Base-by-base conservation (phyloP, 1,140 invertebrate species). In the Leptonema lineaticorne region DNA sequence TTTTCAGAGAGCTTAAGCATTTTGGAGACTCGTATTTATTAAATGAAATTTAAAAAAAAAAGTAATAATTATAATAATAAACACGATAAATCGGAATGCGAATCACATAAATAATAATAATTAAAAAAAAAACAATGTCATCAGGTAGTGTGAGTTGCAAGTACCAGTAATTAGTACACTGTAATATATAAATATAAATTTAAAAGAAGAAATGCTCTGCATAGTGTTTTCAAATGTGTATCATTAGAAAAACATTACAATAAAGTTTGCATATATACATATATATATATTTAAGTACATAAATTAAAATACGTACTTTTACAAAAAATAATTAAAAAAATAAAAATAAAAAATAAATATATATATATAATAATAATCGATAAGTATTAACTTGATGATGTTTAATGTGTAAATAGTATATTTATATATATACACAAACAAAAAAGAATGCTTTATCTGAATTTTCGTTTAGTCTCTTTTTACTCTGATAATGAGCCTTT, bases 11-110 rank as follows among this genome's bases (percentile, higher is more conserved):
- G 71, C 71, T 72, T 72, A n/a, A 72, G 68, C 71, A 63, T 64
- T n/a, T n/a, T 67, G 68, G 71, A 72, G 71, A 72, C 71, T 72
- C 63, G 68, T 72, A 72, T 72, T 72, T 72, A 72, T 67, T 67
- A 67, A 66, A 26, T 26, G 69, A 69, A 72, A 64, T 72, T 18
- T 59, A 60, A 67, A 67, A 67, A n/a, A n/a, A n/a, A n/a, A n/a
- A n/a, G n/a, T n/a, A n/a, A n/a, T n/a, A n/a, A n/a, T n/a, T n/a
- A n/a, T n/a, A n/a, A n/a, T n/a, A n/a, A n/a, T n/a, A n/a, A n/a
- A n/a, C n/a, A n/a, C n/a, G n/a, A n/a, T n/a, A n/a, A n/a, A n/a
- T n/a, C n/a, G n/a, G n/a, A n/a, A n/a, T n/a, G 67, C 63, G 70
- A 63, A 68, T 66, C 63, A 71, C 62, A 68, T n/a, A n/a, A n/a